phyloP scores from a whole-genome alignment of 2,888 invertebrate genomes.

The Silvanus unidentatus region DNA sequence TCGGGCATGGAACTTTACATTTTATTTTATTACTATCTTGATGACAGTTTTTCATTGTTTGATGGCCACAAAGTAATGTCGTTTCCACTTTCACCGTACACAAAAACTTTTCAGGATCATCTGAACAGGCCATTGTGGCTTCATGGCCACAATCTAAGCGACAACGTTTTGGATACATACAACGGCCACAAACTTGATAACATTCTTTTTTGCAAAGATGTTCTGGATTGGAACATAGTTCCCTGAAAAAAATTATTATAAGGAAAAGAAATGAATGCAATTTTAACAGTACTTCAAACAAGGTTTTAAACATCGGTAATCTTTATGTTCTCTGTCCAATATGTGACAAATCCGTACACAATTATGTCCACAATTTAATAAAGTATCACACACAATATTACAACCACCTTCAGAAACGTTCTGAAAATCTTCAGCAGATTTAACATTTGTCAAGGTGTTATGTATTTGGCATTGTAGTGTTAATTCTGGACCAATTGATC shows the following conservation, averaged over 20 bases:
- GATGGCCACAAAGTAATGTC: constrained; percentile 37
- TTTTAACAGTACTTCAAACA: constrained; percentile 47
- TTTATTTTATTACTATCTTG: constrained; percentile 34
- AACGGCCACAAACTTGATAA: constrained; percentile 45
- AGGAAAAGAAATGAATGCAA: no score
- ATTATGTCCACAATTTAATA: constrained; percentile 53
- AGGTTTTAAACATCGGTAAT: constrained; percentile 45
- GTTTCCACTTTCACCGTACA: constrained; percentile 24
- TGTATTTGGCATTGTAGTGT: constrained; percentile 52
- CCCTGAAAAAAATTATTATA: constrained; percentile 31
- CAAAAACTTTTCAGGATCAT: constrained; percentile 41
- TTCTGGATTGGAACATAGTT: constrained; percentile 45
- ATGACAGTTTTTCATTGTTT: constrained; percentile 47
- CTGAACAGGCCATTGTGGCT: constrained; percentile 45
- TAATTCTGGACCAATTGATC: constrained; percentile 52
- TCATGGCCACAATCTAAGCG: constrained; percentile 50
- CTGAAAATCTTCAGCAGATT: constrained; percentile 45
- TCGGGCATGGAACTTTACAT: constrained; percentile 39
- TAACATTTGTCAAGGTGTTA: constrained; percentile 17
- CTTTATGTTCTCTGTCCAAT: constrained; percentile 49
- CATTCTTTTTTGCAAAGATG: constrained; percentile 53
- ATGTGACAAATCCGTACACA: constrained; percentile 58
- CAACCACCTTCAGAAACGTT: constrained; percentile 59
- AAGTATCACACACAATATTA: constrained; percentile 43
- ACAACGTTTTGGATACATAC: constrained; percentile 43